Percentiles rank a stretch among this genome's conserved stretches.
Conservation (phyloP, 2,888 invertebrate species). For the Tromatobia lineatoria region DNA sequence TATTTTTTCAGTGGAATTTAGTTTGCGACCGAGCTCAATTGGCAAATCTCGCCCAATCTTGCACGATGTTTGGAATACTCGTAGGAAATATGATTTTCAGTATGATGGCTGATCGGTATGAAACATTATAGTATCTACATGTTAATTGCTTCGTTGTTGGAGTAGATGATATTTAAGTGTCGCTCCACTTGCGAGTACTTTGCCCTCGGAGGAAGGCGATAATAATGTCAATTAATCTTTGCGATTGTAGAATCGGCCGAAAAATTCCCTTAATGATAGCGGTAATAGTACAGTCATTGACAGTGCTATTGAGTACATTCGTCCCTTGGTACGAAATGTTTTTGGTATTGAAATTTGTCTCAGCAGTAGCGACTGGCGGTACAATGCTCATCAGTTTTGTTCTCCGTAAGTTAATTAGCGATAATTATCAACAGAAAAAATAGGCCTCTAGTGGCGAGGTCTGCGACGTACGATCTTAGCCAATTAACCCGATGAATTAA, state of each 20-base stretch:
- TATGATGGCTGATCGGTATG: conserved; percentile 86
- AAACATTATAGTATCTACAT: background rate
- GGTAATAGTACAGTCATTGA: conserved; percentile 86
- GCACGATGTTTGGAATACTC: conserved; percentile 87
- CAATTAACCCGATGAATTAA: conserved; percentile 51
- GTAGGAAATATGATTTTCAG: conserved; percentile 87
- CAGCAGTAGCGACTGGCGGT: conserved; percentile 88
- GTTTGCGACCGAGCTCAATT: conserved; percentile 87
- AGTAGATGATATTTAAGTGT: background rate
- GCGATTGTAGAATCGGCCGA: conserved; percentile 87
- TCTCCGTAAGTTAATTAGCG: conserved; percentile 84
- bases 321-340: conserved; percentile 88
- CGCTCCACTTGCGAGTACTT: conserved; percentile 16
- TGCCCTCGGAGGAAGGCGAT: background rate
- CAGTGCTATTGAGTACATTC: conserved; percentile 87
- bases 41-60: conserved; percentile 87
- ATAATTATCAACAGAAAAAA: conserved; percentile 9
- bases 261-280: conserved; percentile 88
- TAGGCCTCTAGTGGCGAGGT: background rate
- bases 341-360: conserved; percentile 87
- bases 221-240: conserved; percentile 9
- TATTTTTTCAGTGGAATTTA: conserved; percentile 86
- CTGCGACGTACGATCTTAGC: background rate
- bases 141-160: background rate
- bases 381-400: conserved; percentile 90